Conservation (phyloP, 1,140 invertebrate species). For the Delia radicum region DNA sequence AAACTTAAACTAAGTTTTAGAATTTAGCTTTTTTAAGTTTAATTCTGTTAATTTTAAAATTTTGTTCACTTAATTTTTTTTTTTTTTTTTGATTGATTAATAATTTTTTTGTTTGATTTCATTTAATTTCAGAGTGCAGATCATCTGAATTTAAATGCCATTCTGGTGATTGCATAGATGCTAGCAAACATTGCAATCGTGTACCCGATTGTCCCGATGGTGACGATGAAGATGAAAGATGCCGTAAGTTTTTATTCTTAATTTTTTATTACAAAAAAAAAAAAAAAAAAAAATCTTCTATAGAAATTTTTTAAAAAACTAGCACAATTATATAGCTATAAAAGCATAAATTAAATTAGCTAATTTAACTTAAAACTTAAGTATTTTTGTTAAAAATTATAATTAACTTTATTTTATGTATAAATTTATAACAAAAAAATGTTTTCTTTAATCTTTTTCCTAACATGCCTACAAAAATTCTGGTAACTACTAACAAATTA, state of each 20-base stretch:
- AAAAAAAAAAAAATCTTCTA: neutral
- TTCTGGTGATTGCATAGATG: slow-evolving; percentile 68
- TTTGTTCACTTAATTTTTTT: no score
- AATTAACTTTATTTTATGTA: neutral
- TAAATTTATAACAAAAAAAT: neutral
- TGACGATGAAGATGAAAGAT: slow-evolving; percentile 64
- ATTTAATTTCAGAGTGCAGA: slow-evolving; percentile 61
- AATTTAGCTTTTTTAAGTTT: no score
- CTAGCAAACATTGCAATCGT: slow-evolving; percentile 64
- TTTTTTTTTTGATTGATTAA: no score
- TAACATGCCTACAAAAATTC: neutral
- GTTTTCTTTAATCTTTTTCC: neutral
- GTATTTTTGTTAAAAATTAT: neutral
- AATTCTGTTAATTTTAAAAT: no score
- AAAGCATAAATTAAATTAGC: neutral
- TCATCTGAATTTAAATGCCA: slow-evolving; percentile 64
- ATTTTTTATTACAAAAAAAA: neutral
- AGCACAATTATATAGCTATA: neutral
- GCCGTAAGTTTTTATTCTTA: slow-evolving; percentile 58
- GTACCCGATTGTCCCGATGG: slow-evolving; percentile 62
- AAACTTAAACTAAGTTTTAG: no score
- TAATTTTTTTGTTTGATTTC: no score
- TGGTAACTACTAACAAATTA: neutral
- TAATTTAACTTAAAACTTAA: neutral
- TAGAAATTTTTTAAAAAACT: neutral